Evolutionary conservation across 2,797 vertebrate genomes (phyloP), one percentile per base, ranked within the genome.

Genomic region (Threskiornis aethiopicus): DNA sequence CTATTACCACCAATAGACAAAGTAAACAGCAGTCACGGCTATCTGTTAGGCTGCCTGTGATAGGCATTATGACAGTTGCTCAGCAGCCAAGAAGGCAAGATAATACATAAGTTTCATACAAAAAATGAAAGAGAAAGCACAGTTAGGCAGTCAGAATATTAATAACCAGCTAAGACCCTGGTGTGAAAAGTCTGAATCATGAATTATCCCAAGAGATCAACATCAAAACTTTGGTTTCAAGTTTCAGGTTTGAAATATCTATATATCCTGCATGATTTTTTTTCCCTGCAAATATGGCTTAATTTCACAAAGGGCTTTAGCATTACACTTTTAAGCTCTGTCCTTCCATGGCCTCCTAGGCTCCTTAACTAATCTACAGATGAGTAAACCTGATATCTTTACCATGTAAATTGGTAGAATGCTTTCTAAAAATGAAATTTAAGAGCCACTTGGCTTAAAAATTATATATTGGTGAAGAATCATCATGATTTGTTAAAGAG

Each of bases 51-150:
- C 47, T 87, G 82, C 33, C 65, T 91, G 31, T 44, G 42, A 85
- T 13, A 85, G 54, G 49, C 35, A 42, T 61, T 85, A 55, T 71
- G 67, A 57, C 5, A 28, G 91, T 83, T 93, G 79, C 76, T 84
- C 91, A 94, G 77, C 85, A 95, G 85, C 76, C 72, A 88, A 67
- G 44, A 62, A 72, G 54, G 81, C 49, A 84, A 94, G 85, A 71
- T 89, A 77, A 72, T 55, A 64, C 3, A 5, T 51, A 82, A 91
- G 44, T 90, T 90, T 85, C 76, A 83, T 33, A 35, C 15, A 35
- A 22, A 19, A 64, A 81, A 93, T 82, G n/a, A 92, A 88, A 82
- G 54, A 89, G 31, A 91, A 91, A 89, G 21, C 22, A 89, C 71
- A 84, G 71, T 54, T 62, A 71, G 46, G 37, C 13, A 81, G 44